Conservation (phyloP, 2,888 invertebrate species). For the Salpingus planirostris region DNA sequence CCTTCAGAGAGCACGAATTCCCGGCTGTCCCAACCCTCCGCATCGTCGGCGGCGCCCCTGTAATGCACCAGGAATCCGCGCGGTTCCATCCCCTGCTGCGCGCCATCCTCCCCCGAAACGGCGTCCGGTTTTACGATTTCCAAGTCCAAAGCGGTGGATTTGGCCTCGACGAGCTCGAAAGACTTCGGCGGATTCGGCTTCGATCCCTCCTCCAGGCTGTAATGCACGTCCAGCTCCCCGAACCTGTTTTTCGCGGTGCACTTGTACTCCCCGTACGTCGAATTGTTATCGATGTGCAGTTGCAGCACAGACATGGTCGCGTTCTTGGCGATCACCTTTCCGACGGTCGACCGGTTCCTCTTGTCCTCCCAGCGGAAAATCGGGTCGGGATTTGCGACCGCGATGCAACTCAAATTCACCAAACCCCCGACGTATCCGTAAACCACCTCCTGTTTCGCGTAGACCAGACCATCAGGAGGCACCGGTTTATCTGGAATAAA, state of each 20-base stretch:
- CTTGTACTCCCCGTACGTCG: conserved; percentile 45
- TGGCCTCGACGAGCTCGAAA: conserved; percentile 26
- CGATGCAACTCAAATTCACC: conserved; percentile 63
- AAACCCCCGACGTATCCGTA: conserved; percentile 46
- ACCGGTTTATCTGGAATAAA: conserved; percentile 18
- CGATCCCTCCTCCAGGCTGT: conserved; percentile 44
- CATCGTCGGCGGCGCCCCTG: conserved; percentile 19
- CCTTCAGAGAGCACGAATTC: conserved; percentile 24
- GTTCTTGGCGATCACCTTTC: conserved; percentile 18
- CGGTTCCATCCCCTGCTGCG: conserved; percentile 26
- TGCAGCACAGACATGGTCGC: conserved; percentile 26
- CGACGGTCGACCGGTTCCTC: conserved; percentile 10
- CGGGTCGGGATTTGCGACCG: conserved; percentile 57
- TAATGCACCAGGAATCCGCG: conserved; percentile 30
- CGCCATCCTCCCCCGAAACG: conserved; percentile 17
- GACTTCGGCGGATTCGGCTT: conserved; percentile 45
- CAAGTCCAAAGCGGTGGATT: conserved; percentile 26
- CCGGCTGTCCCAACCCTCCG: conserved; percentile 23
- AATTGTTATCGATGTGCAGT: conserved; percentile 20
- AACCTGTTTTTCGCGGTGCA: conserved; percentile 47
- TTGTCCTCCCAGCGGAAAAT: conserved; percentile 37
- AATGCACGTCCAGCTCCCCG: conserved; percentile 44
- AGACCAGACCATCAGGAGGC: conserved; percentile 20
- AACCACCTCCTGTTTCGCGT: conserved; percentile 33
- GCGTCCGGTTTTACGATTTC: conserved; percentile 27